Conservation (phyloP, 37 sponge, comb jelly and placozoan species). For the Halichondria panicea region DNA sequence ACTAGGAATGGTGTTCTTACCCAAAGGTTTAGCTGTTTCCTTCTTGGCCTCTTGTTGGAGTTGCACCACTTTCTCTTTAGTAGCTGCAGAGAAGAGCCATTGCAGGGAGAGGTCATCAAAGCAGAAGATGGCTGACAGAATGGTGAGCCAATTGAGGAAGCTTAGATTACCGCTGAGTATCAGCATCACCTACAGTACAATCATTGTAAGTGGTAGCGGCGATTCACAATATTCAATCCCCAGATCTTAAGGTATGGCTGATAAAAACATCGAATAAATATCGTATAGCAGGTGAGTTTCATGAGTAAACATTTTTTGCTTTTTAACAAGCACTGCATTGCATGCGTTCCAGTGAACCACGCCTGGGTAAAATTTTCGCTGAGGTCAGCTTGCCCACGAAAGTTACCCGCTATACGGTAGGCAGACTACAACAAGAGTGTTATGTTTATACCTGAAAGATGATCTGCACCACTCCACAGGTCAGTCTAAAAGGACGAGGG, state of each 20-base stretch:
- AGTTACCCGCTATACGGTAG: no score
- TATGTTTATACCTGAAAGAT: constrained; percentile 72
- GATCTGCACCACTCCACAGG: constrained; percentile 77
- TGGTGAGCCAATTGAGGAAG: constrained; percentile 95
- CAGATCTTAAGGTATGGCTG: no score
- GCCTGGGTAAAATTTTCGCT: no score
- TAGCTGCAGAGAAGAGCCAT: constrained; percentile 52
- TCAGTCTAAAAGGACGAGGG: constrained; percentile 55
- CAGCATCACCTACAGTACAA: constrained; percentile 51
- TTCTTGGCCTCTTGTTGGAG: constrained; percentile 25
- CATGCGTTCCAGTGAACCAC: no score
- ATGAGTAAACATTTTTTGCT: neutral
- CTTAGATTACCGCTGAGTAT: constrained; percentile 91
- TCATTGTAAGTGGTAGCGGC: neutral
- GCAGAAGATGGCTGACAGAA: constrained; percentile 85
- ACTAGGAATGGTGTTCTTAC: neutral
- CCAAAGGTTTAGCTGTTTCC: neutral
- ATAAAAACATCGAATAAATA: no score
- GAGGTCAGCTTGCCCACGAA: no score
- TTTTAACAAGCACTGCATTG: neutral
- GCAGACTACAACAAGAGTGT: no score
- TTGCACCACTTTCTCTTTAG: constrained; percentile 16
- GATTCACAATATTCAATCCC: neutral
- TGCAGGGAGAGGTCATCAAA: constrained; percentile 74
- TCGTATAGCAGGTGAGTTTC: no score